A percentile compares a stretch with the other conserved stretches of the same genome.
These are phyloP conservation scores for Pygmarrhopalites habei DNA, from an alignment of 1,140 invertebrate species.

Conservation along the genomic window DNA sequence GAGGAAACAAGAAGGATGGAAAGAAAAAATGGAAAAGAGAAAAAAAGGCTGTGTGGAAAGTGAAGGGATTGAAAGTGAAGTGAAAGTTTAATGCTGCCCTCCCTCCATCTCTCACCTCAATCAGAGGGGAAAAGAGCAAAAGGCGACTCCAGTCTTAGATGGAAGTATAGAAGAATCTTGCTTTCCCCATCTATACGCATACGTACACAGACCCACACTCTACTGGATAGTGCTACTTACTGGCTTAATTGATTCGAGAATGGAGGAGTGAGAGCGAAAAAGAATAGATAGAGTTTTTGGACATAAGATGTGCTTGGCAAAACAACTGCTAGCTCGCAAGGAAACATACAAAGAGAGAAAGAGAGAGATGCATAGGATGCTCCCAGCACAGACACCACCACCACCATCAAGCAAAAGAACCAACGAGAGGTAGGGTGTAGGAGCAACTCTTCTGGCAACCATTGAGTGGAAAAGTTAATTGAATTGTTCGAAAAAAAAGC, in stretches of 20 bases:
- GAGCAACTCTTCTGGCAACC: too few species aligned
- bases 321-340: too few species aligned
- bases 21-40: background rate
- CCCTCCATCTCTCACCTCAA: too few species aligned
- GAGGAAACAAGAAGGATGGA: background rate
- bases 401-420: background rate
- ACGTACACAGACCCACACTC: too few species aligned
- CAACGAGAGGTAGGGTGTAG: background rate
- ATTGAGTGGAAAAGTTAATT: conserved; percentile 2
- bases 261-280: background rate
- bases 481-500: conserved; percentile 4
- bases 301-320: too few species aligned
- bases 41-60: background rate
- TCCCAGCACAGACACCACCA: too few species aligned
- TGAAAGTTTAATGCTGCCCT: conserved; percentile 1
- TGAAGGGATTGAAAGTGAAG: background rate
- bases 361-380: background rate
- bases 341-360: background rate
- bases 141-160: background rate
- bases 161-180: too few species aligned
- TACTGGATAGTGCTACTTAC: conserved; percentile 15
- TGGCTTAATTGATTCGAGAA: conserved; percentile 17
- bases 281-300: background rate
- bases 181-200: too few species aligned
- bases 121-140: background rate